Conservation (phyloP, 2,888 invertebrate species). For the Cryptocheilus praepositus region DNA sequence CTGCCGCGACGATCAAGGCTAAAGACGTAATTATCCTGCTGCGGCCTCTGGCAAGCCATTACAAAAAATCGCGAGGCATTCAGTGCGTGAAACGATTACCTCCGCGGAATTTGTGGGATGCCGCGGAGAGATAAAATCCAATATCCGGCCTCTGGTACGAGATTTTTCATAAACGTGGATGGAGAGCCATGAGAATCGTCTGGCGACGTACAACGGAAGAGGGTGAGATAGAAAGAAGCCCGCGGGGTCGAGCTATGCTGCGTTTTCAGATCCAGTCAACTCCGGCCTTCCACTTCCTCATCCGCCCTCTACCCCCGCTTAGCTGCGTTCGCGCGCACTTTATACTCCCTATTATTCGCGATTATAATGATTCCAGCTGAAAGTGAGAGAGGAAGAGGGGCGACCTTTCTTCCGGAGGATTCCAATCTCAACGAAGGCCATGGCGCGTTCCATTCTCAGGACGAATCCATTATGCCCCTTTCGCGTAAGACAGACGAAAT, state of each 20-base stretch:
- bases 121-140: background rate
- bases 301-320: conserved; percentile 27
- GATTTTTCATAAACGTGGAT: too few relatives aligned
- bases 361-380: conserved; percentile 48
- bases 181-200: conserved; percentile 16
- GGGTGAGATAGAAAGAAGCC: conserved; percentile 1
- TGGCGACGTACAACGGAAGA: background rate
- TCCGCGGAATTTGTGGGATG: too few relatives aligned
- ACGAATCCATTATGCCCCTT: conserved; percentile 29
- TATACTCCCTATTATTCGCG: conserved; percentile 44
- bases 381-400: conserved; percentile 7
- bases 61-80: too few relatives aligned
- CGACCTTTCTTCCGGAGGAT: conserved; percentile 29
- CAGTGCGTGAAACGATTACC: too few relatives aligned
- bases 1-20: too few relatives aligned
- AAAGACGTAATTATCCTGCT: too few relatives aligned
- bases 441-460: conserved; percentile 26
- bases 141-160: conserved; percentile 5
- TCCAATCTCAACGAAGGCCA: conserved; percentile 28
- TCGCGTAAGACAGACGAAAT: conserved; percentile 11
- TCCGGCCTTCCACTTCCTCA: background rate
- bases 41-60: too few relatives aligned
- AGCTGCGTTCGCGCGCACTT: conserved; percentile 13
- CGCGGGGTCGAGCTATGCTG: background rate
- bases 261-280: conserved; percentile 22